Conservation (phyloP, 2,888 invertebrate genomes). For the Lypha dubia region DNA sequence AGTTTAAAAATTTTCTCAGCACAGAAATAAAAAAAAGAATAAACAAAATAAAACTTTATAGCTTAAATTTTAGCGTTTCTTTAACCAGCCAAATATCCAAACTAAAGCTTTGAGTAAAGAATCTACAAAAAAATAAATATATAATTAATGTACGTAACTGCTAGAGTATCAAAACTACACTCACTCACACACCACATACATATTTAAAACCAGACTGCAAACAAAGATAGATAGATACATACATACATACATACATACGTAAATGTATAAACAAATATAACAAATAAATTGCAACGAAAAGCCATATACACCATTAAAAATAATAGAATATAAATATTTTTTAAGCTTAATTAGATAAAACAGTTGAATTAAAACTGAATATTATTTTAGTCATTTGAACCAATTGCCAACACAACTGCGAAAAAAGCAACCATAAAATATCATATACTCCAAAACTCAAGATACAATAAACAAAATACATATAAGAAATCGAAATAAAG, state of each 20-base stretch:
- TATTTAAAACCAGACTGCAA: slow-evolving; percentile 48
- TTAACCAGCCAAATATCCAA: slow-evolving; percentile 56
- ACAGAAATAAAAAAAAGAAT: no score
- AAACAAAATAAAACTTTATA: neutral
- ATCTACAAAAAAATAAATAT: slow-evolving; percentile 1
- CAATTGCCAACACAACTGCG: slow-evolving; percentile 59
- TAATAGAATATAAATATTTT: slow-evolving; percentile 20
- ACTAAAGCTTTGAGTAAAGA: slow-evolving; percentile 54
- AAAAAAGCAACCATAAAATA: slow-evolving; percentile 13
- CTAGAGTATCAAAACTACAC: neutral
- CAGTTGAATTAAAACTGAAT: slow-evolving; percentile 41
- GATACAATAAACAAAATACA: slow-evolving; percentile 6
- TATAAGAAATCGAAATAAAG: slow-evolving; percentile 24
- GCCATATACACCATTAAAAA: slow-evolving; percentile 59
- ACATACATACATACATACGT: neutral
- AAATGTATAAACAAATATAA: slow-evolving; percentile 5
- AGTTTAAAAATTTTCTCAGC: slow-evolving; percentile 38
- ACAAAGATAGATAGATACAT: slow-evolving; percentile 19
- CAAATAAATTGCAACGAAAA: slow-evolving; percentile 51
- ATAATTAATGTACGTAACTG: no score
- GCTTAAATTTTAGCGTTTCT: slow-evolving; percentile 31
- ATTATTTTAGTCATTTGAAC: slow-evolving; percentile 68
- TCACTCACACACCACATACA: neutral
- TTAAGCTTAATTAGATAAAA: slow-evolving; percentile 61
- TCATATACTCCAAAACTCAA: slow-evolving; percentile 39